These are phyloP conservation scores for Melitaea athalia DNA, from an alignment of 2,888 invertebrate genomes.

Conservation along the genomic window DNA sequence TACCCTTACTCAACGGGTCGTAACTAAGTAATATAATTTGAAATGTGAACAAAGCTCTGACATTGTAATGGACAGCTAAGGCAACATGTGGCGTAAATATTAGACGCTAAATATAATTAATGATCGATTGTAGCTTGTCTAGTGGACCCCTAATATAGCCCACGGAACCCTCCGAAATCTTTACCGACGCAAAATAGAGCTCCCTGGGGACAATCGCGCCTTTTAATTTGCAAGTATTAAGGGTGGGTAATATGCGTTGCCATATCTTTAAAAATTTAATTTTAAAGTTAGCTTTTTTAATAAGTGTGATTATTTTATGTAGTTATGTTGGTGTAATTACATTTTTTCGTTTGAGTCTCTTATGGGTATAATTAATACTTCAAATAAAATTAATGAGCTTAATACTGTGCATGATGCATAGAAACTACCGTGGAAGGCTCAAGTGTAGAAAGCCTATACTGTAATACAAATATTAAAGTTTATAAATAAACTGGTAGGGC, in stretches of 20 bases:
- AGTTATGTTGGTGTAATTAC: too few relatives aligned
- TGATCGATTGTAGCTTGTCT: slow-evolving; percentile 75
- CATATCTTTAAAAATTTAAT: slow-evolving; percentile 43
- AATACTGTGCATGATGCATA: too few relatives aligned
- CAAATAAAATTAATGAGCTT: too few relatives aligned
- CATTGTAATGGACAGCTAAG: slow-evolving; percentile 42
- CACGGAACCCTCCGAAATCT: slow-evolving; percentile 69
- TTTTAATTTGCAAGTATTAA: slow-evolving; percentile 81
- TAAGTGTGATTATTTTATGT: neutral
- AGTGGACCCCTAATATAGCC: slow-evolving; percentile 53
- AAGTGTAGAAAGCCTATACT: too few relatives aligned
- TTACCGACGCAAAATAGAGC: slow-evolving; percentile 68
- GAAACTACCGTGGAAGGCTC: too few relatives aligned
- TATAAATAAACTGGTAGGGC: too few relatives aligned
- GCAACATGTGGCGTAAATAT: slow-evolving; percentile 79
- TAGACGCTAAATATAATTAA: slow-evolving; percentile 76
- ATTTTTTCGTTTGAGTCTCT: too few relatives aligned
- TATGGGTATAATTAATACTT: too few relatives aligned
- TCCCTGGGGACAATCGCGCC: slow-evolving; percentile 69
- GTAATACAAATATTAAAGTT: too few relatives aligned
- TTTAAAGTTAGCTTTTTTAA: slow-evolving; percentile 8
- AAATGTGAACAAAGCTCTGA: slow-evolving; percentile 45
- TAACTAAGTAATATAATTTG: slow-evolving; percentile 5
- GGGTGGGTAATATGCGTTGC: slow-evolving; percentile 57
- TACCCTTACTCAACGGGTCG: neutral